Conservation (phyloP, 37 sponge, comb jelly and placozoan genomes). For the Geodia barretti region DNA sequence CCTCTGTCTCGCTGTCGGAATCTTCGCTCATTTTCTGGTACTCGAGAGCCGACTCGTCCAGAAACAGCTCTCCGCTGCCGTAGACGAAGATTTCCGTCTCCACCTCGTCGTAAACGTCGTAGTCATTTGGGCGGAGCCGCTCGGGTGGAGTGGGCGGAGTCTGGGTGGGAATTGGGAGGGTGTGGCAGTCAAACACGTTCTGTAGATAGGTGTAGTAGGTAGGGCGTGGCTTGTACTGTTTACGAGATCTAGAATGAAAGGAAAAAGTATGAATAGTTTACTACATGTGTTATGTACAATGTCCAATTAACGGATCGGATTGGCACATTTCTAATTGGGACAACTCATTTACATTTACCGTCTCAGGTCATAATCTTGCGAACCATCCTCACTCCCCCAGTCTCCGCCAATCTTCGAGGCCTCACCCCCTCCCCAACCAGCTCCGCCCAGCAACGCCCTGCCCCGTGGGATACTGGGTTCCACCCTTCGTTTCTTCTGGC, state of each 20-base stretch:
- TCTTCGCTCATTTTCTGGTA: conserved; percentile 33
- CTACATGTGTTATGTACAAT: too few relatives aligned
- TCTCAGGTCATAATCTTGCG: too few relatives aligned
- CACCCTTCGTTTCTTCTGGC: too few relatives aligned
- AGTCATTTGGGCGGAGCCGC: conserved; percentile 16
- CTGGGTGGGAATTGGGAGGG: conserved; percentile 23
- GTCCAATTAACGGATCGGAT: too few relatives aligned
- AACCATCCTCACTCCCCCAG: too few relatives aligned
- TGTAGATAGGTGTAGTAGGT: neutral
- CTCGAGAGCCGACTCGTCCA: conserved; percentile 32
- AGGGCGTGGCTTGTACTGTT: neutral
- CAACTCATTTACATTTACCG: too few relatives aligned
- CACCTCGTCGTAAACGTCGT: conserved; percentile 16
- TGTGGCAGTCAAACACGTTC: neutral
- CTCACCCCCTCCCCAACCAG: neutral
- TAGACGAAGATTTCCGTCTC: conserved; percentile 30
- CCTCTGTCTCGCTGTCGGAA: conserved; percentile 17
- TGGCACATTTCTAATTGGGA: too few relatives aligned
- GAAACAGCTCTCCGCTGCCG: conserved; percentile 6
- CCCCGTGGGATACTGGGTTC: too few relatives aligned
- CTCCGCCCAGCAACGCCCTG: neutral
- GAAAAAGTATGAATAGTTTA: too few relatives aligned
- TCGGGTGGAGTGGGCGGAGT: conserved; percentile 1
- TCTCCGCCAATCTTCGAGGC: neutral
- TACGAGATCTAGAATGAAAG: neutral